Evolutionary conservation across 2,113 vertebrate species (phyloP).

Genomic region (Rutilus rutilus): DNA sequence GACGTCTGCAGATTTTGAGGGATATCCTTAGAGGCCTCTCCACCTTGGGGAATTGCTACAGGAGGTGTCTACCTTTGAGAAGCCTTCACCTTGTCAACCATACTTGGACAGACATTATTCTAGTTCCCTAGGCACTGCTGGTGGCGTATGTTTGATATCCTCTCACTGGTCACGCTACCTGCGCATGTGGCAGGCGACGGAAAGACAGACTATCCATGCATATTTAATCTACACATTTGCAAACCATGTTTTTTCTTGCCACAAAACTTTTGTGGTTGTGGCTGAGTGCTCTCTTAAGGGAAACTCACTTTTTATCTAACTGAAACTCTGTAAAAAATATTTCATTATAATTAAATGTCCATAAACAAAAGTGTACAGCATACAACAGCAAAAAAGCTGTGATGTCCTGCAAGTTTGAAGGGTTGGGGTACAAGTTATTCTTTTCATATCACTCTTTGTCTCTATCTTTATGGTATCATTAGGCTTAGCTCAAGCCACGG

Average conservation of each 20-base stretch:
- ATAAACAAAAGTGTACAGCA: background rate
- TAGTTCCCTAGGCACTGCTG: slow-evolving; percentile 44
- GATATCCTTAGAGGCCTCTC: slow-evolving; percentile 37
- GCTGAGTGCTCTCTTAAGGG: background rate
- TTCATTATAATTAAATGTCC: background rate
- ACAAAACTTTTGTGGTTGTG: slow-evolving; percentile 21
- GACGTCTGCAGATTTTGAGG: slow-evolving; percentile 9
- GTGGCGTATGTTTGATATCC: slow-evolving; percentile 54
- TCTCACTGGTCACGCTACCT: slow-evolving; percentile 55
- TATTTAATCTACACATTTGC: slow-evolving; percentile 50
- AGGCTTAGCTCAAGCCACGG: slow-evolving; percentile 41
- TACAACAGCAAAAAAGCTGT: background rate
- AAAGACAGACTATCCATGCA: slow-evolving; percentile 43
- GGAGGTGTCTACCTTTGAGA: slow-evolving; percentile 40
- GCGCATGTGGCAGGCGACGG: slow-evolving; percentile 37
- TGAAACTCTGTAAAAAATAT: background rate
- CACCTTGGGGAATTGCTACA: slow-evolving; percentile 25
- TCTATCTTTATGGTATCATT: slow-evolving; percentile 14
- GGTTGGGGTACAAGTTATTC: background rate
- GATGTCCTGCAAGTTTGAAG: background rate
- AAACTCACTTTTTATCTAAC: background rate
- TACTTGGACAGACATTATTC: slow-evolving; percentile 53
- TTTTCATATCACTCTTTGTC: background rate
- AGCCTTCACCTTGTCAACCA: slow-evolving; percentile 56
- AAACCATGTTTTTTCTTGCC: background rate